These are phyloP conservation scores for Drosophila asahinai DNA, from an alignment of 1,140 invertebrate species.

Conservation along the genomic window DNA sequence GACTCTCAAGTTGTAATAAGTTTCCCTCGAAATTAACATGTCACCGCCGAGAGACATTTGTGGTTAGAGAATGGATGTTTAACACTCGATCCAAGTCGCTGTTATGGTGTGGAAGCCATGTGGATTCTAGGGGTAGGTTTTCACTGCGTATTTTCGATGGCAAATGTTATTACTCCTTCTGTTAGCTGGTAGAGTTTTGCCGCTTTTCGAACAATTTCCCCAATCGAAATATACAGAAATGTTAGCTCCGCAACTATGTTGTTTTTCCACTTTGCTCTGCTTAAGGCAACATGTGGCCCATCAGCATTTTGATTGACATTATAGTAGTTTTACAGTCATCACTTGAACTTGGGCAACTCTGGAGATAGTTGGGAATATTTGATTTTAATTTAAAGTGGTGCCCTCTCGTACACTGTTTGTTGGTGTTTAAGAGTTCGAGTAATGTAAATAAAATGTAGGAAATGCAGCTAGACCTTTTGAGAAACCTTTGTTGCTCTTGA, in stretches of 20 bases:
- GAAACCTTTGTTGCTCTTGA: not conserved
- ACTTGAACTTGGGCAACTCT: constrained; percentile 39
- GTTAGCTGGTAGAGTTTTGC: not conserved
- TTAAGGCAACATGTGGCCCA: constrained; percentile 56
- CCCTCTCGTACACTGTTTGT: not conserved
- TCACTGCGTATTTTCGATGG: not conserved
- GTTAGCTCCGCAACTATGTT: not conserved
- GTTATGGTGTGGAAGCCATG: constrained; percentile 16
- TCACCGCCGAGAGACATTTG: constrained; percentile 78
- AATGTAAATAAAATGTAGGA: not conserved
- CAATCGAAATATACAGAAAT: constrained; percentile 1
- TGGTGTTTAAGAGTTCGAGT: not conserved
- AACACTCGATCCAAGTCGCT: not conserved
- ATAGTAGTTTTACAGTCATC: constrained; percentile 34
- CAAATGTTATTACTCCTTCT: constrained; percentile 17
- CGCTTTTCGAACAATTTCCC: constrained; percentile 22
- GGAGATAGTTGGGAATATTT: constrained; percentile 20
- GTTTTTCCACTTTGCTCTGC: not conserved
- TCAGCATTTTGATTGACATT: constrained; percentile 51
- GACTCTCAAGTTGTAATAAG: constrained; percentile 65
- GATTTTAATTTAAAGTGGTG: constrained; percentile 33
- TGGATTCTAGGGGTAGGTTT: constrained; percentile 17
- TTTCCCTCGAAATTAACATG: constrained; percentile 78
- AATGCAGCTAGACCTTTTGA: not conserved
- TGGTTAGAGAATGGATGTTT: constrained; percentile 38